Evolutionary conservation across 2,113 vertebrate genomes (phyloP).

Genomic region (Cavia aperea): DNA sequence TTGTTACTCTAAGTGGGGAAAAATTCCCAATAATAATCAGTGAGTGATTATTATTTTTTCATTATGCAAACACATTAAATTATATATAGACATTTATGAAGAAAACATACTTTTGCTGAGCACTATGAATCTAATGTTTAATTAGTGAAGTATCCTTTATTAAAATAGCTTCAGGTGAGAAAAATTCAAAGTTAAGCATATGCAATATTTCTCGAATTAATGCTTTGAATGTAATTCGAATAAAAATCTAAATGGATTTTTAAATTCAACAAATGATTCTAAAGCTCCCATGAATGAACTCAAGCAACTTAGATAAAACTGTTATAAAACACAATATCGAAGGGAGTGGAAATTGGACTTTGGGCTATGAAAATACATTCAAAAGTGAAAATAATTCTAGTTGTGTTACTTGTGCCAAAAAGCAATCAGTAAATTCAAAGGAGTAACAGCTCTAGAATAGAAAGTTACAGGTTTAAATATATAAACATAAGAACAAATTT

Average conservation of each 20-base stretch:
- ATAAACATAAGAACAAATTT: background rate
- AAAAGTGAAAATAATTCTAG: conserved; percentile 1
- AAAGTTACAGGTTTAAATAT: background rate
- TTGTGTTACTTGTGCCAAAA: background rate
- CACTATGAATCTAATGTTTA: background rate
- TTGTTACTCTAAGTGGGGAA: background rate
- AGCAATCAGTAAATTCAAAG: background rate
- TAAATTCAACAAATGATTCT: background rate
- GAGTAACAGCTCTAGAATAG: background rate
- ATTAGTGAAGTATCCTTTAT: background rate
- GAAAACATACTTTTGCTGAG: background rate
- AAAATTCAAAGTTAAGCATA: background rate
- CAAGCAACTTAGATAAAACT: background rate
- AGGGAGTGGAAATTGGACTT: background rate
- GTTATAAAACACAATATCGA: background rate
- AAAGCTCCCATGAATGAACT: background rate
- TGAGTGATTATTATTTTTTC: no score
- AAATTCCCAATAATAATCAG: background rate
- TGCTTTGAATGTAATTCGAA: background rate
- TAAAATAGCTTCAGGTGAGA: background rate
- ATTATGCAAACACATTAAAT: background rate
- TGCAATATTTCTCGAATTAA: background rate
- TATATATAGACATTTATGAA: background rate
- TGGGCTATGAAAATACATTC: background rate
- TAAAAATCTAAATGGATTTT: background rate